Percentiles rank a stretch among this genome's conserved stretches.
phyloP scores from a whole-genome alignment of 2,888 invertebrate species.

The Cephalotes varians region DNA sequence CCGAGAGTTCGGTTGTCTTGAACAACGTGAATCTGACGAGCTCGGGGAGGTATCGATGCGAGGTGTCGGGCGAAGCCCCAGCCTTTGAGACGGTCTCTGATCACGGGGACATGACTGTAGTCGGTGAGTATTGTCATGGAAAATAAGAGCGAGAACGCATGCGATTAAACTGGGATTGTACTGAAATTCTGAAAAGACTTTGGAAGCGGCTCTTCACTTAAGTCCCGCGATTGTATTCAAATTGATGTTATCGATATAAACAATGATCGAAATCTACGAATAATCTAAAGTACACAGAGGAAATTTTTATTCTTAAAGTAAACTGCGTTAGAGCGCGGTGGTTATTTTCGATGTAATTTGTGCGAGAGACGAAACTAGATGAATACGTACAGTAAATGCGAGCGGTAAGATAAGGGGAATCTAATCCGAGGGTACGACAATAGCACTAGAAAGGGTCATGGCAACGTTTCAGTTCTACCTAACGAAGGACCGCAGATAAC shows the following conservation, averaged over 20 bases:
- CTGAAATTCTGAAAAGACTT: background rate
- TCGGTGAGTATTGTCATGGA: constrained; percentile 87
- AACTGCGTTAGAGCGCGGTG: background rate
- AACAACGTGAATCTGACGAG: constrained; percentile 89
- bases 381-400: constrained; percentile 48
- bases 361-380: constrained; percentile 40
- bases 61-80: constrained; percentile 91
- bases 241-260: background rate
- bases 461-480: constrained; percentile 86
- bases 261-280: background rate
- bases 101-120: constrained; percentile 90
- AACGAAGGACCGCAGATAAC: constrained; percentile 88
- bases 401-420: constrained; percentile 50
- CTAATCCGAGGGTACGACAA: constrained; percentile 45
- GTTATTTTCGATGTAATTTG: constrained; percentile 31
- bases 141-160: constrained; percentile 6
- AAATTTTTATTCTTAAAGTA: background rate
- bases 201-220: background rate
- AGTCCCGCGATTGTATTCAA: background rate
- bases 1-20: constrained; percentile 89
- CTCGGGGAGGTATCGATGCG: constrained; percentile 90
- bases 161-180: background rate
- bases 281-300: background rate
- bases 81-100: constrained; percentile 90
- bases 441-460: constrained; percentile 43